Evolutionary conservation across 2,888 invertebrate genomes (phyloP).

Genomic region (Hydrotaea diabolus): DNA sequence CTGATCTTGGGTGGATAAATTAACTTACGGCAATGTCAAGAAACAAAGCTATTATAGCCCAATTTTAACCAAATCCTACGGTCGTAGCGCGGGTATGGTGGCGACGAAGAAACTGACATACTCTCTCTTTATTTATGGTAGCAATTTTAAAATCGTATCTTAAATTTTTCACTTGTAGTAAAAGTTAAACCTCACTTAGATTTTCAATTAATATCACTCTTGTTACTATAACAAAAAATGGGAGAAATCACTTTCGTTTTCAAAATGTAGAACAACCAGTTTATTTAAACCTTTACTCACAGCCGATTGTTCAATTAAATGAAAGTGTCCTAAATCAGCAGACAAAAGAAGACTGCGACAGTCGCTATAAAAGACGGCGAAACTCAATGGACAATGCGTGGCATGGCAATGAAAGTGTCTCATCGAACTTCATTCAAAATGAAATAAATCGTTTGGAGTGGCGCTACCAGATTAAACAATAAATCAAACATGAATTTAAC

Average conservation of each 20-base stretch:
- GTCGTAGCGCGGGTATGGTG: no score
- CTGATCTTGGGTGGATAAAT: no score
- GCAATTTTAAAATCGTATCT: no score
- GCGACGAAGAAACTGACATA: no score
- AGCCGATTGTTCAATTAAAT: not conserved
- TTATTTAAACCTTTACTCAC: not conserved
- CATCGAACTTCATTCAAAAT: not conserved
- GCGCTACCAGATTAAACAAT: not conserved
- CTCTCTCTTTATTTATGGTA: no score
- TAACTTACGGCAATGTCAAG: no score
- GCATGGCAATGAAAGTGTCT: constrained; percentile 30
- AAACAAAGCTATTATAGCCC: no score
- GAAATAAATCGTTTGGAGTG: not conserved
- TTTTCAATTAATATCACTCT: not conserved
- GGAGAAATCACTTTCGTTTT: constrained; percentile 39
- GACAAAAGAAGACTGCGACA: not conserved
- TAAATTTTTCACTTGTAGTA: no score
- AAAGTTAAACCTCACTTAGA: no score
- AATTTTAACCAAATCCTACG: no score
- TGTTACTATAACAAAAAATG: not conserved
- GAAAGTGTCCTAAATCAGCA: constrained; percentile 24
- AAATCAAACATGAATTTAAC: not conserved
- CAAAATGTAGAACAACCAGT: constrained; percentile 35
- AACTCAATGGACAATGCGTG: not conserved
- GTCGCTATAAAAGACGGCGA: not conserved